Evolutionary conservation across 2,113 vertebrate genomes (phyloP).

Genomic region (Sorex araneus): DNA sequence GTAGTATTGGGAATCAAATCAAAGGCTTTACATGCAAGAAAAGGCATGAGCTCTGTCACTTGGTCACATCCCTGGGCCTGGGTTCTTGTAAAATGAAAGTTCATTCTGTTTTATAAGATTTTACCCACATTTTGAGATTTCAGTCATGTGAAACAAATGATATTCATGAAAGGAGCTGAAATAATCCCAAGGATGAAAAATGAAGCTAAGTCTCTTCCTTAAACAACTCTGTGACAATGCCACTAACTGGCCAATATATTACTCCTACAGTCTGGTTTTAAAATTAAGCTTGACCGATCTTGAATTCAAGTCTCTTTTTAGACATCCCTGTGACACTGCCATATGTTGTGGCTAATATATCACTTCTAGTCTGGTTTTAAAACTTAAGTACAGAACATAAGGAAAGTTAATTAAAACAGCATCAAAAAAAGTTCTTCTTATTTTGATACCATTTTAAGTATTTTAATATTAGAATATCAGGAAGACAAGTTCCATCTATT

Average conservation of each 20-base stretch:
- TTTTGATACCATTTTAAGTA: neutral
- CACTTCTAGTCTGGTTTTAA: constrained; percentile 58
- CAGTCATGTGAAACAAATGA: constrained; percentile 53
- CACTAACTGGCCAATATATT: neutral
- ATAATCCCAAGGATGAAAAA: constrained; percentile 48
- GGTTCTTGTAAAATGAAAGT: too few relatives aligned
- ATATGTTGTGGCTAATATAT: neutral
- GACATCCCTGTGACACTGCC: constrained; percentile 9
- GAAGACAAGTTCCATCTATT: neutral
- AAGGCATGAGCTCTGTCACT: too few relatives aligned
- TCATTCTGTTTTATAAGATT: too few relatives aligned
- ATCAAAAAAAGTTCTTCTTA: constrained; percentile 6
- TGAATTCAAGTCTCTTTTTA: constrained; percentile 35
- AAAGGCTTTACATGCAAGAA: too few relatives aligned
- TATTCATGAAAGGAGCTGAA: constrained; percentile 62
- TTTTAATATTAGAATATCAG: constrained; percentile 46
- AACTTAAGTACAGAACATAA: neutral
- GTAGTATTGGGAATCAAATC: too few relatives aligned
- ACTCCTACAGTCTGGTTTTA: constrained; percentile 43
- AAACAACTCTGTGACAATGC: constrained; percentile 26
- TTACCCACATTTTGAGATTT: constrained; percentile 36
- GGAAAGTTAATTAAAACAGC: constrained; percentile 28
- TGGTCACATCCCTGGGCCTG: too few relatives aligned
- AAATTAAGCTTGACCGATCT: neutral
- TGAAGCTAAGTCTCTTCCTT: constrained; percentile 4